A percentile compares a stretch with the other conserved stretches of the same genome.
These are phyloP conservation scores for Trachelus troglodyta DNA, from an alignment of 2,888 invertebrate genomes.

Conservation along the genomic window DNA sequence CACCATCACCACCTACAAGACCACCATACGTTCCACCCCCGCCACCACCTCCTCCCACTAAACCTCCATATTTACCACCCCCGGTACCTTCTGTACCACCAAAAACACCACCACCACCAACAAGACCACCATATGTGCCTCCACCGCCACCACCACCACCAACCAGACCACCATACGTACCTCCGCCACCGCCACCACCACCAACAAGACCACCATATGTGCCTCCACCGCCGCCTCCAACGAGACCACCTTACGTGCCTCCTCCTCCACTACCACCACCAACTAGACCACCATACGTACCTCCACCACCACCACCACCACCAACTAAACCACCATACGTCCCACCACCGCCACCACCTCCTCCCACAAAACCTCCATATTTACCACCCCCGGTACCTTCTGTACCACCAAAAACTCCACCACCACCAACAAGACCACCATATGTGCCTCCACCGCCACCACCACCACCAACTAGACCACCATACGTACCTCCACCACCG, in stretches of 20 bases:
- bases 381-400: not conserved
- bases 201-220: constrained; percentile 12
- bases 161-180: constrained; percentile 14
- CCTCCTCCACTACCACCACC: constrained; percentile 7
- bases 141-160: constrained; percentile 14
- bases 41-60: constrained; percentile 31
- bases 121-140: not conserved
- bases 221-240: too few species aligned
- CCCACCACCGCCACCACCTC: constrained; percentile 19
- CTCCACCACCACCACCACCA: not conserved
- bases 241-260: constrained; percentile 11
- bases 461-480: constrained; percentile 28
- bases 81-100: constrained; percentile 23
- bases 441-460: constrained; percentile 4
- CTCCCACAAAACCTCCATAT: constrained; percentile 19
- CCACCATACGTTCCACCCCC: constrained; percentile 15
- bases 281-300: constrained; percentile 28
- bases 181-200: not conserved
- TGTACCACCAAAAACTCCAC: constrained; percentile 12
- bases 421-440: constrained; percentile 18
- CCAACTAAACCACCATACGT: constrained; percentile 3
- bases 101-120: constrained; percentile 17
- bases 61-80: constrained; percentile 27
- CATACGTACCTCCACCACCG: constrained; percentile 7
- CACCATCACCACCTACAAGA: constrained; percentile 18